Conservation (phyloP, 2,888 invertebrate species). For the Eilema sororculum region DNA sequence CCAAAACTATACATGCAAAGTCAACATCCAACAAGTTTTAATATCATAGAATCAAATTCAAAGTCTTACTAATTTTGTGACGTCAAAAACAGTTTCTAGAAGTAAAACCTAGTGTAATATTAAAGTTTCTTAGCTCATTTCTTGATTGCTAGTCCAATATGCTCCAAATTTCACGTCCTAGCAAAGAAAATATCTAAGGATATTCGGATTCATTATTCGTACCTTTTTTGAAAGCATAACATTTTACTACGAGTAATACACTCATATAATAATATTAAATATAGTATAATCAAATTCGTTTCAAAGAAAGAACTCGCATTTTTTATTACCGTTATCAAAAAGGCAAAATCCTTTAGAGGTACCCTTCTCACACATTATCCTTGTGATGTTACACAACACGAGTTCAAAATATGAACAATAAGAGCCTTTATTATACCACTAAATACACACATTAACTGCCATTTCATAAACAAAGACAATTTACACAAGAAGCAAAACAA, state of each 20-base stretch:
- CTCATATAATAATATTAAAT: constrained; percentile 1
- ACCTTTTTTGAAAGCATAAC: not conserved
- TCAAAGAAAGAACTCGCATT: not conserved
- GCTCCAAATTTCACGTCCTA: not conserved
- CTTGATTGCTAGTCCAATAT: not conserved
- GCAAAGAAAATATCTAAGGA: not conserved
- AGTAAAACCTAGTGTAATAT: not conserved
- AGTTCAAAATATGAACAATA: constrained; percentile 38
- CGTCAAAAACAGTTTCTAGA: not conserved
- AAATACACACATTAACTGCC: constrained; percentile 44
- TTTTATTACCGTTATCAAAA: not conserved
- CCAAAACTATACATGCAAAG: too few species aligned
- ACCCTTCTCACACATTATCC: constrained; percentile 14
- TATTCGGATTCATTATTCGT: not conserved
- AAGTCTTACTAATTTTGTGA: not conserved
- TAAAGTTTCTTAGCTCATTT: not conserved
- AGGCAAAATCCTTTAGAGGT: constrained; percentile 6
- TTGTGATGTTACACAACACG: constrained; percentile 19
- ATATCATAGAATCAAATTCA: not conserved
- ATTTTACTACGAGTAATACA: constrained; percentile 2
- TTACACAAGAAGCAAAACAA: constrained; percentile 50
- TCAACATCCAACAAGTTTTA: not conserved
- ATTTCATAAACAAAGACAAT: constrained; percentile 50
- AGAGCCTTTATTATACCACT: constrained; percentile 41
- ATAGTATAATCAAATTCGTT: not conserved